Evolutionary conservation across 1,140 invertebrate genomes (phyloP), one percentile per base, ranked within the genome.

Genomic region (Conus ventricosus): DNA sequence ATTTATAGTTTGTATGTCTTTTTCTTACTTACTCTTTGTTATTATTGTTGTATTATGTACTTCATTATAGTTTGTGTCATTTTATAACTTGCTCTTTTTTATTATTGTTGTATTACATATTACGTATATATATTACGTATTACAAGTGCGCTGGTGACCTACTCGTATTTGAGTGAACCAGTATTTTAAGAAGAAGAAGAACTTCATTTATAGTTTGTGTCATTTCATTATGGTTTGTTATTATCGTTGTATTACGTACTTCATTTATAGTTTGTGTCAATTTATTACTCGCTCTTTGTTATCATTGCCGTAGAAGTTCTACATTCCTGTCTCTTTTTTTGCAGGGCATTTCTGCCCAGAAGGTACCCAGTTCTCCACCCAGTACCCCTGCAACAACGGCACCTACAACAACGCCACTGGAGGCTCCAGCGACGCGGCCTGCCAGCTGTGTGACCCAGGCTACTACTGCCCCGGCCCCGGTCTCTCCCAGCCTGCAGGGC

Each of bases 371-470:
- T 94, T 94, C 91, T 90, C 92, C 55, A 87, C 80, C n/a, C 94
- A 94, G 90, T 94, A 91, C 87, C 93, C 93, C 15, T 94, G 94
- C 89, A 86, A 90, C 75, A 94, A 94, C 90, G 94, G 94, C 67
- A 94, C 94, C 15, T 94, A 92, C 88, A 94, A 94, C 89, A 92
- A 92, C 57, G 88, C 88, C 17, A 93, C 93, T 1, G 87, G 89
- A n/a, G 88, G 90, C 23, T 83, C 90, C 25, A 91, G 91, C 86
- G 84, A 90, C 60, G 91, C 85, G 4, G 87, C 89, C 15, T 95
- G 94, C 84, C 88, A 91, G 81, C 76, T 93, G 0, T 95, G 94
- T 89, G 88, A 92, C 54, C 91, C 94, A 25, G 94, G 94, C 0
- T 88, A 91, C 25, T 95, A 95, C 83, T 95, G 94, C 84, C 92